Conservation (phyloP, 2,888 invertebrate genomes). For the Lapara coniferarum region DNA sequence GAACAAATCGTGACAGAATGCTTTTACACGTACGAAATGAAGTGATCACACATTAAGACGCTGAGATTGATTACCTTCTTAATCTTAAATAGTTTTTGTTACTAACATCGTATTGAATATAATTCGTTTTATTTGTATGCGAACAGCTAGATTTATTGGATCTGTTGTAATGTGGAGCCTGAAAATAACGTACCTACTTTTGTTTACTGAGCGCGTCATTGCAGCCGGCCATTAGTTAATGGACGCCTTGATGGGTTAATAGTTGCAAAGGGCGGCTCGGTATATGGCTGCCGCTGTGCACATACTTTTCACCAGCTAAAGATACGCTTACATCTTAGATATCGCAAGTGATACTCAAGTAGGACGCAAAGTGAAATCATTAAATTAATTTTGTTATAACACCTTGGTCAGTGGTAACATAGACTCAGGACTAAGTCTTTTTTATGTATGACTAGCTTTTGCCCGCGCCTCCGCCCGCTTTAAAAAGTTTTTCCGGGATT, state of each 20-base stretch:
- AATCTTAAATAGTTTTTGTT: background rate
- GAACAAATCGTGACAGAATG: background rate
- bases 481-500: too few species aligned
- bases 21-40: slow-evolving; percentile 35
- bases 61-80: background rate
- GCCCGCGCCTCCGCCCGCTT: too few species aligned
- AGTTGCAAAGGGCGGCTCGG: slow-evolving; percentile 53
- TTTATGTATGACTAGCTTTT: too few species aligned
- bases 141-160: background rate
- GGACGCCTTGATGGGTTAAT: slow-evolving; percentile 60
- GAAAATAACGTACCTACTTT: slow-evolving; percentile 30
- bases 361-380: too few species aligned
- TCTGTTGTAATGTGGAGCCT: too few species aligned
- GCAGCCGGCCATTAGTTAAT: slow-evolving; percentile 70
- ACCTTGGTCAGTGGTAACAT: too few species aligned
- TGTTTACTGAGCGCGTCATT: slow-evolving; percentile 64
- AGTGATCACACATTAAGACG: background rate
- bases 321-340: background rate
- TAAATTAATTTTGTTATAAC: too few species aligned
- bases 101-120: background rate
- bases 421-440: too few species aligned
- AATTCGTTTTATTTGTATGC: background rate
- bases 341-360: too few species aligned
- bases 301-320: slow-evolving; percentile 3
- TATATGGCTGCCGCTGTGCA: slow-evolving; percentile 34